These are phyloP conservation scores for Amniataba percoides DNA, from an alignment of 2,797 vertebrate genomes.

Conservation along the genomic window DNA sequence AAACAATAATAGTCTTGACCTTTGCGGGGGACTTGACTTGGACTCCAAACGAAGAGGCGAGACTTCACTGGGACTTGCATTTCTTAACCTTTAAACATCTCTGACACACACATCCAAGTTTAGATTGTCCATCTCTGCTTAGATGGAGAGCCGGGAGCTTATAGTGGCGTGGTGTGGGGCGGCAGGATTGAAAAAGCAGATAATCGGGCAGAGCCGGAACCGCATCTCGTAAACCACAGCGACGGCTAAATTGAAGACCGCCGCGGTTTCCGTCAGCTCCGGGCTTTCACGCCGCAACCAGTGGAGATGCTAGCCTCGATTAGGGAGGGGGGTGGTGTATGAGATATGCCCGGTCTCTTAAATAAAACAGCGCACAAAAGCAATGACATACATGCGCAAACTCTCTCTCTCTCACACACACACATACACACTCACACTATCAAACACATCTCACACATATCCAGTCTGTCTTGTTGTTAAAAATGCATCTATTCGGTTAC, in stretches of 20 bases:
- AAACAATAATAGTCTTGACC: background rate
- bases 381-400: conserved; percentile 1
- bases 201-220: conserved; percentile 60
- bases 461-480: conserved; percentile 26
- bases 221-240: conserved; percentile 16
- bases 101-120: background rate
- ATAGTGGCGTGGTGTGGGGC: background rate
- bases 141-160: background rate
- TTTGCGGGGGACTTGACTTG: background rate
- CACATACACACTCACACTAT: conserved; percentile 22
- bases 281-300: conserved; percentile 29
- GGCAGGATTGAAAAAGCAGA: conserved; percentile 38
- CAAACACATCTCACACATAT: conserved; percentile 31
- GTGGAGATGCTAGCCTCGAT: conserved; percentile 48
- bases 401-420: conserved; percentile 26
- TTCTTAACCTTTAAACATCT: conserved; percentile 6
- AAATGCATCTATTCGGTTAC: conserved; percentile 52
- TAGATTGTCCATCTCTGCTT: conserved; percentile 28
- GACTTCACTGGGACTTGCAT: background rate
- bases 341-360: conserved; percentile 27
- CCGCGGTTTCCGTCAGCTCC: conserved; percentile 50
- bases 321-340: conserved; percentile 7
- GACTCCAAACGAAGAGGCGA: background rate
- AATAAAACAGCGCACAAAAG: conserved; percentile 26
- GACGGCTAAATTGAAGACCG: conserved; percentile 50